Conservation (phyloP, 2,113 vertebrate species). For the Eulacestoma nigropectus region DNA sequence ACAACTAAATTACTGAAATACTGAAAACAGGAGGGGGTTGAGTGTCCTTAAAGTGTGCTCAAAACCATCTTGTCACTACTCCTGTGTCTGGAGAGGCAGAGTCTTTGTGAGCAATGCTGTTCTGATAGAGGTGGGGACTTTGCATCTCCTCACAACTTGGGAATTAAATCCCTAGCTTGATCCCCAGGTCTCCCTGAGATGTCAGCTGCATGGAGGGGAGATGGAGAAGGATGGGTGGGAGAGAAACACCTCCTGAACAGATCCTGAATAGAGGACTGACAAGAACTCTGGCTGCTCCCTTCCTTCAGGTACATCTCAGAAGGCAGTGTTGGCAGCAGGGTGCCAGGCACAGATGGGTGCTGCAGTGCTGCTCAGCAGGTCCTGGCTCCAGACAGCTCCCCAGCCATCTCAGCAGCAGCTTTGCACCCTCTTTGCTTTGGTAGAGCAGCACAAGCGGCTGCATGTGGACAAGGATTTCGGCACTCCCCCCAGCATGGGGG, state of each 20-base stretch:
- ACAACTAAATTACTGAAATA: not conserved
- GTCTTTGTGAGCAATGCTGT: not conserved
- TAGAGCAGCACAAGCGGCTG: not conserved
- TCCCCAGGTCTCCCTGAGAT: not conserved
- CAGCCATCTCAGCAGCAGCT: not conserved
- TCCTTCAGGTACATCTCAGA: not conserved
- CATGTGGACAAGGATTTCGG: not conserved
- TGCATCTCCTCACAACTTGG: not conserved
- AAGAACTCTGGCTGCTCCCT: not conserved
- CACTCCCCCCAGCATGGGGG: accelerated
- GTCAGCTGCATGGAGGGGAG: not conserved
- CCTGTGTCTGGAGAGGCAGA: not conserved
- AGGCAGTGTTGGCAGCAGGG: not conserved
- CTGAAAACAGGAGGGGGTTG: not conserved
- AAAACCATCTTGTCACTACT: not conserved
- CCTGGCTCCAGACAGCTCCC: not conserved
- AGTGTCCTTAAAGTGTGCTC: not conserved
- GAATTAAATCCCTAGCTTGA: not conserved
- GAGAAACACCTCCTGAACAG: not conserved
- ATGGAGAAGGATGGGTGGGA: not conserved
- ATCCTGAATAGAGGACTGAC: not conserved
- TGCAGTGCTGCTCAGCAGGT: not conserved
- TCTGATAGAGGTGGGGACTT: not conserved
- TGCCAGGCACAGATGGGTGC: not conserved
- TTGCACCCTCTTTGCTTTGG: not conserved